Conservation (phyloP, 92 coral and sea anemone genomes). For the Desmophyllum pertusum region DNA sequence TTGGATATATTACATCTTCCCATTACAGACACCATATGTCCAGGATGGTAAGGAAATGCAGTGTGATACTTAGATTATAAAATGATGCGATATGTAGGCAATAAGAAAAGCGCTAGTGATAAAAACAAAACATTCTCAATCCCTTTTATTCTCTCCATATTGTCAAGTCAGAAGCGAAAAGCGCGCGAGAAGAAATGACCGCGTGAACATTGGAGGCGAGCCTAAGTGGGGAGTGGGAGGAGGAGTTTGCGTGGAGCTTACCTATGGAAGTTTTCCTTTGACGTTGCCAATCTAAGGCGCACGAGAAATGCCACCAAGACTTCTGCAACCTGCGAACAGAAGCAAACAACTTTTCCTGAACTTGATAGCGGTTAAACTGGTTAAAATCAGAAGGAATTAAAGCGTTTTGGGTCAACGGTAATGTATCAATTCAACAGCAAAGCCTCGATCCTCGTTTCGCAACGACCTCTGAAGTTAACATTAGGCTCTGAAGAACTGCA, state of each 20-base stretch:
- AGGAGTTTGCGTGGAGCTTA: neutral
- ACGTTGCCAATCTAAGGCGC: conserved; percentile 76
- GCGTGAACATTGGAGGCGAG: neutral
- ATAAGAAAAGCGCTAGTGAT: no score
- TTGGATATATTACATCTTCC: no score
- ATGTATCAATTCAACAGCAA: no score
- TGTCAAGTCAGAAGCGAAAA: neutral
- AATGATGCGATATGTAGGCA: no score
- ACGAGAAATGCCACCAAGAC: conserved; percentile 73
- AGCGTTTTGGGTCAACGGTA: no score
- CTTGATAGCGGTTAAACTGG: no score
- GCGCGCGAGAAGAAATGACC: neutral
- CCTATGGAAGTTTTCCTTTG: conserved; percentile 75
- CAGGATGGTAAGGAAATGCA: neutral
- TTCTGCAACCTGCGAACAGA: conserved; percentile 85
- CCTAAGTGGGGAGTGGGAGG: neutral
- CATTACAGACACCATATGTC: no score
- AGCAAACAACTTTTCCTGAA: neutral
- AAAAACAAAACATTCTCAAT: no score
- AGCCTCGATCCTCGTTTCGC: no score
- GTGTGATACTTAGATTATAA: neutral
- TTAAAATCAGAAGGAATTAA: no score
- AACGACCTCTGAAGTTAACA: no score
- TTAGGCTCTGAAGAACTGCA: neutral
- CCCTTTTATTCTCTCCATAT: no score